A percentile compares a stretch with the other conserved stretches of the same genome.
Evolutionary conservation across 2,888 invertebrate genomes (phyloP).

Genomic region (Xestia rhomboidea): DNA sequence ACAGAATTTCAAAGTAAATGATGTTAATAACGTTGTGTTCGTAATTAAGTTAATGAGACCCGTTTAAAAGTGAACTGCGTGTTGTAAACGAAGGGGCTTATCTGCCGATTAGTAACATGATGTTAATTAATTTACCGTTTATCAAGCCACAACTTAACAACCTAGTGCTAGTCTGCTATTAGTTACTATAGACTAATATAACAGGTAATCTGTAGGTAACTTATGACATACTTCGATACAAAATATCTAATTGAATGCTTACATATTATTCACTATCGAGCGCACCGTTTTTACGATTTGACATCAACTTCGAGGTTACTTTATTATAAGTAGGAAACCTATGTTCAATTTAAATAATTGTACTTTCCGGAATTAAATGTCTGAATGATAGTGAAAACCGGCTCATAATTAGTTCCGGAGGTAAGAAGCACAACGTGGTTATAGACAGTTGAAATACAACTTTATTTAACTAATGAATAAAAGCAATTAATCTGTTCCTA

Average conservation of each 20-base stretch:
- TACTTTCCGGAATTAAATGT: not conserved
- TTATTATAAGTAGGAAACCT: not conserved
- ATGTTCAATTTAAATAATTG: too few species aligned
- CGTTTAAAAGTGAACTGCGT: conserved; percentile 18
- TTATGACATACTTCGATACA: too few species aligned
- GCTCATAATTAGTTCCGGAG: not conserved
- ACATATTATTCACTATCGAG: not conserved
- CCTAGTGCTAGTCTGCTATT: not conserved
- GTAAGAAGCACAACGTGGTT: not conserved
- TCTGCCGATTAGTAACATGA: not conserved
- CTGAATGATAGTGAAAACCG: not conserved
- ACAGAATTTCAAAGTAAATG: conserved; percentile 10
- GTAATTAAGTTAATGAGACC: conserved; percentile 25
- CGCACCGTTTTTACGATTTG: not conserved
- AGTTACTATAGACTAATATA: not conserved
- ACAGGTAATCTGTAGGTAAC: not conserved
- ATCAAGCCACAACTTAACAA: not conserved
- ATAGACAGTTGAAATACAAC: not conserved
- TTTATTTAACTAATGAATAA: not conserved
- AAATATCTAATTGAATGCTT: not conserved
- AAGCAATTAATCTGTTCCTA: not conserved
- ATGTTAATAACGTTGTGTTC: conserved; percentile 11
- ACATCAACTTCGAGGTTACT: not conserved
- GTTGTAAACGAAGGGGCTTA: not conserved
- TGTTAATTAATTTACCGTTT: conserved; percentile 12